phyloP scores from a whole-genome alignment of 2,888 invertebrate genomes.

The Folsomia candida region DNA sequence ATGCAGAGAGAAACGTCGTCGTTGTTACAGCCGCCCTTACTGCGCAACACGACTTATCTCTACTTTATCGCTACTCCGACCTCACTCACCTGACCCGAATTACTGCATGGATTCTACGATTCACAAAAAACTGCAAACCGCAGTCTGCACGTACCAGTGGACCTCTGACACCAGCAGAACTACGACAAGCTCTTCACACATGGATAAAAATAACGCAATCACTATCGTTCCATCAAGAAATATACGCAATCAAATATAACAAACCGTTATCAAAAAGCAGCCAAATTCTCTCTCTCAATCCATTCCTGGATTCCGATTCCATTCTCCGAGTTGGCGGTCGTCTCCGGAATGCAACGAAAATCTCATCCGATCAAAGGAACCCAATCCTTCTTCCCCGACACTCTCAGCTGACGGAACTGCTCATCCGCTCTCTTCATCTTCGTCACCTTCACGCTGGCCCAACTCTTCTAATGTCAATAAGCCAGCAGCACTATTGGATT shows the following conservation, averaged over 20 bases:
- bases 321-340: neutral
- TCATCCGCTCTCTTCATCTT: neutral
- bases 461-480: neutral
- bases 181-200: neutral
- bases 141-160: neutral
- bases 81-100: neutral
- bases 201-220: neutral
- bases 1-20: no score
- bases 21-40: neutral
- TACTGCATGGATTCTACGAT: neutral
- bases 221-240: neutral
- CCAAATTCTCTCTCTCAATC: neutral
- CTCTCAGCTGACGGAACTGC: neutral
- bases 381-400: neutral
- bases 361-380: neutral
- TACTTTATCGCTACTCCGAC: no score
- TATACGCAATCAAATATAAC: neutral
- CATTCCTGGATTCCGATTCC: neutral
- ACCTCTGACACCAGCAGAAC: neutral
- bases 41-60: no score
- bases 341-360: neutral
- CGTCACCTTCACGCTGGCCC: neutral
- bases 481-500: neutral
- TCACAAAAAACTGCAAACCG: neutral
- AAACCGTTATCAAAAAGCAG: neutral